phyloP scores from a whole-genome alignment of 2,113 vertebrate species.

The Otus sunia region DNA sequence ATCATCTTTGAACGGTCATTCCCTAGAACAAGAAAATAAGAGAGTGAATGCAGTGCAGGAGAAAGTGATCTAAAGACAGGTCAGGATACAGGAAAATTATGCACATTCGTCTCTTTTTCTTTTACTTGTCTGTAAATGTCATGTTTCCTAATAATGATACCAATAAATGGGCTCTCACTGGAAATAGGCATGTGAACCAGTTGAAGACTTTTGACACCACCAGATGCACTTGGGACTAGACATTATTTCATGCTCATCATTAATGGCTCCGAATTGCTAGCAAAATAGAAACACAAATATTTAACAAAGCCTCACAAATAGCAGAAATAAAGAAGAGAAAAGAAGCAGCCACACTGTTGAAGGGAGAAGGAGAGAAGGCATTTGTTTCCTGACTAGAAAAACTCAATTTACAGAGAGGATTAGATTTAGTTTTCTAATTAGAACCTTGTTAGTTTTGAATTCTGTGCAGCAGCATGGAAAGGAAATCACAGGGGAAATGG shows the following conservation, averaged over 20 bases:
- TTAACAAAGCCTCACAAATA: not conserved
- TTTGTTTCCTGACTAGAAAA: not conserved
- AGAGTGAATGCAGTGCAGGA: not conserved
- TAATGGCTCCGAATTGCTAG: not conserved
- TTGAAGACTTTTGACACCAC: not conserved
- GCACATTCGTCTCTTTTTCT: not conserved
- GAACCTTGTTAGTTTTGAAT: not conserved
- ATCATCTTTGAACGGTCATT: not conserved
- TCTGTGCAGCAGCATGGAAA: not conserved
- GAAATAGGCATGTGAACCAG: not conserved
- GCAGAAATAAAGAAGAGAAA: not conserved
- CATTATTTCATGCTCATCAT: not conserved
- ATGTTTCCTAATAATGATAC: not conserved
- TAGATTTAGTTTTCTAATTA: not conserved
- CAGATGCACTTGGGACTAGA: not conserved
- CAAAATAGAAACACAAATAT: not conserved
- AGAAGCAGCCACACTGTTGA: not conserved
- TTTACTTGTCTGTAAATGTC: not conserved
- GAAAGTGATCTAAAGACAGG: not conserved
- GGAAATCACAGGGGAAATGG: not conserved
- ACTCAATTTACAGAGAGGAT: not conserved
- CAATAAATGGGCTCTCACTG: not conserved
- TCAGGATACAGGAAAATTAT: not conserved
- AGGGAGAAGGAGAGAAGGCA: not conserved
- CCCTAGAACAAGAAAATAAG: not conserved